A percentile compares a stretch with the other conserved stretches of the same genome.
Conservation (phyloP, 2,797 vertebrate genomes). For the Falco columbarius region DNA sequence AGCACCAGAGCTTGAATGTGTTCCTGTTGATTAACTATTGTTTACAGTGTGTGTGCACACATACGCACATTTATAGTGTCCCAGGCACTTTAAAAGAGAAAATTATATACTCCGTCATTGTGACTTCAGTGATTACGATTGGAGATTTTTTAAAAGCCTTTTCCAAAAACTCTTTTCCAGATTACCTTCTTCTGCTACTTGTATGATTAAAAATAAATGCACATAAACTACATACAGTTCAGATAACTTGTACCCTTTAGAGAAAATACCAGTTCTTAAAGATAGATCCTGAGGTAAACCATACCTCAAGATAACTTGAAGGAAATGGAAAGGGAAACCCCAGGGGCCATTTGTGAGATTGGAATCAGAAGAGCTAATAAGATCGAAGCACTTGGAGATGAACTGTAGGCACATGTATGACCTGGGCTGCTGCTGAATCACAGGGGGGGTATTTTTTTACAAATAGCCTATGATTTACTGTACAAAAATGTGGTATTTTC, state of each 20-base stretch:
- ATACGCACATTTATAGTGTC: rapidly evolving
- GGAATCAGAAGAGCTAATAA: background rate
- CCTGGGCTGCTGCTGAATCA: background rate
- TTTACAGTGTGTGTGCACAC: background rate
- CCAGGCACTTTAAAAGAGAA: background rate
- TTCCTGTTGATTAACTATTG: background rate
- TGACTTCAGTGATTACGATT: background rate
- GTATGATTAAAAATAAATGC: background rate
- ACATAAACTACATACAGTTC: background rate
- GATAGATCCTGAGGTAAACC: background rate
- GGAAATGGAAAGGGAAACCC: background rate
- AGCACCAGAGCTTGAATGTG: background rate
- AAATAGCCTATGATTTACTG: rapidly evolving
- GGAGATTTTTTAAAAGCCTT: background rate
- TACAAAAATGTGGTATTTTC: background rate
- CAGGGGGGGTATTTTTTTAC: background rate
- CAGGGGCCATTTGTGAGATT: background rate
- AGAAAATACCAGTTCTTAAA: background rate
- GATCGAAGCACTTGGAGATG: background rate
- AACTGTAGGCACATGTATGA: background rate
- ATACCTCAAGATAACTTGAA: background rate
- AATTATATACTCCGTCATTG: background rate
- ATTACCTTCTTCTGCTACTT: background rate
- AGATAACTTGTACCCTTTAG: background rate
- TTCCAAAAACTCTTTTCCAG: background rate